Base-by-base conservation (phyloP, 2,797 vertebrate species). In the Erpetoichthys calabaricus region DNA sequence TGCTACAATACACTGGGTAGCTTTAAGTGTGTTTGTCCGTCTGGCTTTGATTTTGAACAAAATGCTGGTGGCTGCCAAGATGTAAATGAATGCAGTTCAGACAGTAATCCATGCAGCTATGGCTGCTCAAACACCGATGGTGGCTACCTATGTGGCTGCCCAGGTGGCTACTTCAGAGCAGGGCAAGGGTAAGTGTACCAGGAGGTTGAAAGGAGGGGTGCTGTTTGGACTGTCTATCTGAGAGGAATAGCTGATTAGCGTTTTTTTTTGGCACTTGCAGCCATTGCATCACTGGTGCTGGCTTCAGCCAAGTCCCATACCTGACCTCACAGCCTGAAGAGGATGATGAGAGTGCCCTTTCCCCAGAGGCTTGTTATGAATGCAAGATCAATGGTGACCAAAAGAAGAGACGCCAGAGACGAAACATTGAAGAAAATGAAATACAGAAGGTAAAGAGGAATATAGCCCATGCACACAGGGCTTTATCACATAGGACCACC, bases 381-480 rank as follows among this genome's bases (percentile, higher is more conserved):
- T 98, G 91, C 70, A 97, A 94, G 82, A 86, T 92, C 73, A 97
- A 94, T 0, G 81, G 89, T 3, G 88, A 85, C 61, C 81, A 79
- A 55, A 86, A 91, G 75, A 75, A 52, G 6, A 80, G 79, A 41
- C 80, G 90, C n/a, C 84, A 89, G 59, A 81, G 73, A 45, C 88
- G 87, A 56, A 82, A 79, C 1, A 1, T 71, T 45, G 79, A 75
- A 0, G 62, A 67, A 72, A 91, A 88, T 0, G 70, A 73, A 7
- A 73, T 82, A 10, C 65, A 63, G 59, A 73, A 87, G 83, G 78
- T 86, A 69, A 62, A 60, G 6, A 4, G 3, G 10, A 43, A 46
- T 4, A 5, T 45, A 4, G 8, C 8, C 55, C 8, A 41, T 8
- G 42, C 8, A 41, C 42, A 45, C 44, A 4, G 42, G 8, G 4